Conservation (phyloP, 2,888 invertebrate genomes). For the Dolichomitus sp. region DNA sequence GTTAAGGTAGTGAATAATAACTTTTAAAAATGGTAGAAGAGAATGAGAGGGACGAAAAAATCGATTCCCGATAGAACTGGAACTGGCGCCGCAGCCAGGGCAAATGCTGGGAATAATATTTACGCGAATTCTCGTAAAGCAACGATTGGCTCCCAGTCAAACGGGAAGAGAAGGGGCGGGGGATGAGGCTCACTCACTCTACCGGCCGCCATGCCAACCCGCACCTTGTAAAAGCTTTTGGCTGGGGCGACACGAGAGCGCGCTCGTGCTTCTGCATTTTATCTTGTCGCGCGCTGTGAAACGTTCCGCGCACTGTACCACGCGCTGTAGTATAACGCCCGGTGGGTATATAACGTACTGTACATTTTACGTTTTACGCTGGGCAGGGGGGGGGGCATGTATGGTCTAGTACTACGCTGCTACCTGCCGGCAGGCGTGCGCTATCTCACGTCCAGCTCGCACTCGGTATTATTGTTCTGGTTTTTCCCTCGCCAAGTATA, state of each 20-base stretch:
- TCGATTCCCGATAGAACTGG: constrained; percentile 40
- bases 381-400: neutral
- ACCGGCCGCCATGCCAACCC: constrained; percentile 31
- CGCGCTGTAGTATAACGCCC: constrained; percentile 10
- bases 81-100: constrained; percentile 22
- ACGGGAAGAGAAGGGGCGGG: constrained; percentile 27
- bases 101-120: constrained; percentile 59
- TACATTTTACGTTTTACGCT: constrained; percentile 28
- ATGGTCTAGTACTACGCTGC: constrained; percentile 5
- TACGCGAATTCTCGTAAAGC: constrained; percentile 68
- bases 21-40: neutral
- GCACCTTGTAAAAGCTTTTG: constrained; percentile 71
- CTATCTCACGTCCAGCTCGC: constrained; percentile 46
- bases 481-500: constrained; percentile 7
- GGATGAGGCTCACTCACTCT: constrained; percentile 15
- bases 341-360: constrained; percentile 8
- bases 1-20: too few relatives aligned
- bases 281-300: constrained; percentile 67
- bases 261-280: constrained; percentile 69
- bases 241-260: constrained; percentile 47
- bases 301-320: constrained; percentile 32
- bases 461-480: constrained; percentile 44
- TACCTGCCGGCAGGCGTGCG: constrained; percentile 40
- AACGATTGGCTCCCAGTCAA: constrained; percentile 68
- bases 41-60: constrained; percentile 39